Base-by-base conservation (phyloP, 2,888 invertebrate species). In the Cheilosia grossa region DNA sequence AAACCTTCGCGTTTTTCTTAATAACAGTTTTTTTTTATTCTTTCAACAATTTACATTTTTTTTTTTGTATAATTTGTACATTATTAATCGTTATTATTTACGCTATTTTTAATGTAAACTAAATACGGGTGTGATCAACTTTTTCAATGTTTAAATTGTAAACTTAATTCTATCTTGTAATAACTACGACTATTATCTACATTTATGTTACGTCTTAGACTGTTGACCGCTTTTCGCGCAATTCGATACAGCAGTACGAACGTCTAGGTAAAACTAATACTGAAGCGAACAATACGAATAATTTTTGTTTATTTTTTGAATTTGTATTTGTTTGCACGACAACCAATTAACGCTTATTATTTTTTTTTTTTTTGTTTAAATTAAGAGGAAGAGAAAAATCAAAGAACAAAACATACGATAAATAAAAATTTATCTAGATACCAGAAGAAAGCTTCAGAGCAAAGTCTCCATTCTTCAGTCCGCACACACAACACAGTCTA, bases 41-140 rank as follows among this genome's bases (percentile, higher is more conserved):
- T 24, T 80, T 80, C 49, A 85, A 85, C 80, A 81, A 77, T 81
- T 75, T 79, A 80, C 83, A 81, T 77, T 58, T 75, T 61, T 51
- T 42, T 63, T 44, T 27, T 77, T 85, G 80, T 81, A 85, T 81
- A 85, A 77, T 85, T 85, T 85, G 85, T 85, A 85, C 85, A 85
- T 72, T 72, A 33, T 66, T 80, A 42, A 75, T 70, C 54, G 53
- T 70, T 66, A 56, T 72, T 49, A 33, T 42, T 72, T 70, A 63
- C 17, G 44, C 56, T 82, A 63, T 51, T 51, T 73, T 64, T 42
- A 66, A 17, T 70, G 63, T 53, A 64, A 74, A 74, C 40, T 59
- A 77, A 59, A 77, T 44, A 79, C 51, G 64, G 54, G 24, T 70
- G 37, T 58, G 54, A 69, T 74, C 54, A 79, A 82, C 40, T 78